A percentile compares a stretch with the other conserved stretches of the same genome.
These are phyloP conservation scores for Malurus melanocephalus DNA, from an alignment of 2,113 vertebrate species.

Conservation along the genomic window DNA sequence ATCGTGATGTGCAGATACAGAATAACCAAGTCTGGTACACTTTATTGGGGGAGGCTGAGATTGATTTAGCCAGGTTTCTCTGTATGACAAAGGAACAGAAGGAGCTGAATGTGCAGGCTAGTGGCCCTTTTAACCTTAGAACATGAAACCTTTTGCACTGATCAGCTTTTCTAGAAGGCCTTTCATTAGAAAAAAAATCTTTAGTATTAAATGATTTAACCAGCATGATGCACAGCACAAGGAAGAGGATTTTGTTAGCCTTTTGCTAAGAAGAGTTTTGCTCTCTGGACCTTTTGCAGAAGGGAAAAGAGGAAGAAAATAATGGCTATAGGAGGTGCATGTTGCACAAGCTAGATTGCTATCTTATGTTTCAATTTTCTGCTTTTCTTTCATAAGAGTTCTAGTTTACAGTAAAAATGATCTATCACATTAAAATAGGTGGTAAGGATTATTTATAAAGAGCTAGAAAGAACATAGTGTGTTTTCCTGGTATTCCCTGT, in stretches of 20 bases:
- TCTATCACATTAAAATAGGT: background rate
- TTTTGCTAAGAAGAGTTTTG: background rate
- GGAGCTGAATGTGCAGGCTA: conserved; percentile 10
- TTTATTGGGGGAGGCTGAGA: background rate
- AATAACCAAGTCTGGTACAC: background rate
- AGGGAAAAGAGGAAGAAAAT: background rate
- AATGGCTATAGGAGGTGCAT: background rate
- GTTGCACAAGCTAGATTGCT: conserved; percentile 14
- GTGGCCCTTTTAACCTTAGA: background rate
- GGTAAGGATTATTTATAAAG: background rate
- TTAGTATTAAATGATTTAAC: background rate
- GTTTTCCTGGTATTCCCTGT: background rate
- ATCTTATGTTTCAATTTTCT: conserved; percentile 9
- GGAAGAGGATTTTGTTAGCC: background rate
- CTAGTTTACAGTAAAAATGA: conserved; percentile 31
- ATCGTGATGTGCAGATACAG: background rate
- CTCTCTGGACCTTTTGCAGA: background rate
- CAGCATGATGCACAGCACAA: background rate
- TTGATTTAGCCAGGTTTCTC: background rate
- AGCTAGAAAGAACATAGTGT: conserved; percentile 24
- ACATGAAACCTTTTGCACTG: background rate
- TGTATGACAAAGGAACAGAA: conserved; percentile 3
- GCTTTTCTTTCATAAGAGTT: conserved; percentile 20
- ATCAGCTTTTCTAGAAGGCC: conserved; percentile 18
- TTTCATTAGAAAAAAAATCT: background rate